Conservation (phyloP, 2,888 invertebrate species). For the Isoperla grammatica region DNA sequence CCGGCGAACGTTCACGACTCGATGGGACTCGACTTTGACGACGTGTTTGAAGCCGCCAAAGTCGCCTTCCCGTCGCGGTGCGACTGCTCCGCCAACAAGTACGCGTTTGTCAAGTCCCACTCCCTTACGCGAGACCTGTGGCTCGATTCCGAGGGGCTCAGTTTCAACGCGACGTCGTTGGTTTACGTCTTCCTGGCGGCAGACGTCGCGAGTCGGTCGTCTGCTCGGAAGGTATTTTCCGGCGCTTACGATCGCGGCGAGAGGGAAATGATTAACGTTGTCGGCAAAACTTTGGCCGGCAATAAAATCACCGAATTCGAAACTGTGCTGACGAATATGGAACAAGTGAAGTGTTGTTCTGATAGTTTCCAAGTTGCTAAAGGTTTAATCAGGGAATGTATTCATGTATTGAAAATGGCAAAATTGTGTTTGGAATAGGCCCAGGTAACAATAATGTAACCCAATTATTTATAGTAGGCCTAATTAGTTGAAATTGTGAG, state of each 20-base stretch:
- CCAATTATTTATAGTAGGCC: too few species aligned
- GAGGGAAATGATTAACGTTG: constrained; percentile 25
- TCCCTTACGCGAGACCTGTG: constrained; percentile 16
- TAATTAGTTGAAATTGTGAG: too few species aligned
- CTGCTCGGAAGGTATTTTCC: constrained; percentile 35
- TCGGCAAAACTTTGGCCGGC: constrained; percentile 35
- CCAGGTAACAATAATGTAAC: too few species aligned
- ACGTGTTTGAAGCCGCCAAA: constrained; percentile 41
- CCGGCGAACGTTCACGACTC: constrained; percentile 62
- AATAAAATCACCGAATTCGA: constrained; percentile 33
- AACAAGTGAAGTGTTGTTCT: constrained; percentile 15
- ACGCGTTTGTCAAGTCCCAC: constrained; percentile 9
- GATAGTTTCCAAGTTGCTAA: constrained; percentile 31
- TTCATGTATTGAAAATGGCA: constrained; percentile 29
- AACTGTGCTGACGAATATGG: constrained; percentile 34
- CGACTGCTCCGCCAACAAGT: constrained; percentile 18
- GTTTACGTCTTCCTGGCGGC: constrained; percentile 33
- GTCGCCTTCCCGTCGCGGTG: constrained; percentile 21
- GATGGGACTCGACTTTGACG: constrained; percentile 54
- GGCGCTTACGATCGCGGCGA: constrained; percentile 35
- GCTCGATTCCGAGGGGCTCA: constrained; percentile 21
- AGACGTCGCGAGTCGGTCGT: constrained; percentile 27
- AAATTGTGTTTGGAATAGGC: not conserved
- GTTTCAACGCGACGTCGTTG: constrained; percentile 30
- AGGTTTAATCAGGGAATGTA: constrained; percentile 32